A percentile compares a stretch with the other conserved stretches of the same genome.
These are phyloP conservation scores for Anguilla pacifica DNA, from an alignment of 2,797 vertebrate genomes.

Conservation along the genomic window DNA sequence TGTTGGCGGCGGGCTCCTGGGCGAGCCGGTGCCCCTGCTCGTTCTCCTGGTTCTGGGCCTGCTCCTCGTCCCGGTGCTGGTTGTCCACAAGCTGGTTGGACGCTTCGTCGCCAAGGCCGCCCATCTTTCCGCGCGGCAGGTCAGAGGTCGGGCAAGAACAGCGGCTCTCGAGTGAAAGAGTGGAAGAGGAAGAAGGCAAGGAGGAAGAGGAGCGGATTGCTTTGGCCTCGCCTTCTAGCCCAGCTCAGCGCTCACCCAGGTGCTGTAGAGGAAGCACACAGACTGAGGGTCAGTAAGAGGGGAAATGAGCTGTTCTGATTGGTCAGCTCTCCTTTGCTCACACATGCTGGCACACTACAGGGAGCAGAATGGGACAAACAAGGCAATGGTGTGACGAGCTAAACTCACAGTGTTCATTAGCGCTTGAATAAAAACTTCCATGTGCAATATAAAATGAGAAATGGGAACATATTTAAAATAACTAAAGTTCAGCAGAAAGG, in stretches of 20 bases:
- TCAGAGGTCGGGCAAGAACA: conserved; percentile 56
- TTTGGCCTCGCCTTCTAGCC: conserved; percentile 42
- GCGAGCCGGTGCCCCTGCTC: not conserved
- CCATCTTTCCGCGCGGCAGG: conserved; percentile 62
- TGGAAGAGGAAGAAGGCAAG: conserved; percentile 32
- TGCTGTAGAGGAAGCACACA: conserved; percentile 63
- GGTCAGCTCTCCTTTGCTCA: conserved; percentile 72
- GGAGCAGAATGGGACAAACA: not conserved
- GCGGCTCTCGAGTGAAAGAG: conserved; percentile 51
- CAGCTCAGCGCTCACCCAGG: conserved; percentile 57
- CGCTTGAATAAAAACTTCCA: not conserved
- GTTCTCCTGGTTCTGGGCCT: conserved; percentile 34
- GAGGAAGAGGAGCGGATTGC: conserved; percentile 11
- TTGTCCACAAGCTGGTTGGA: conserved; percentile 61
- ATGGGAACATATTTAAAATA: not conserved
- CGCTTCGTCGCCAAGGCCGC: conserved; percentile 49
- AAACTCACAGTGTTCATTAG: not conserved
- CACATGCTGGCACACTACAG: conserved; percentile 52
- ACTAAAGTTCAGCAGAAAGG: not conserved
- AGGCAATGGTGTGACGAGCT: not conserved
- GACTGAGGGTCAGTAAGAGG: conserved; percentile 65
- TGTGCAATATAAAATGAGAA: not conserved
- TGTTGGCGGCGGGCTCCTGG: conserved; percentile 59
- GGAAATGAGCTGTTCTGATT: conserved; percentile 71
- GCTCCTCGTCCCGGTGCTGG: conserved; percentile 69